Percentiles rank a stretch among this genome's conserved stretches.
These are phyloP conservation scores for Leptopilina drosophilae DNA, from an alignment of 2,888 invertebrate genomes.

Conservation along the genomic window DNA sequence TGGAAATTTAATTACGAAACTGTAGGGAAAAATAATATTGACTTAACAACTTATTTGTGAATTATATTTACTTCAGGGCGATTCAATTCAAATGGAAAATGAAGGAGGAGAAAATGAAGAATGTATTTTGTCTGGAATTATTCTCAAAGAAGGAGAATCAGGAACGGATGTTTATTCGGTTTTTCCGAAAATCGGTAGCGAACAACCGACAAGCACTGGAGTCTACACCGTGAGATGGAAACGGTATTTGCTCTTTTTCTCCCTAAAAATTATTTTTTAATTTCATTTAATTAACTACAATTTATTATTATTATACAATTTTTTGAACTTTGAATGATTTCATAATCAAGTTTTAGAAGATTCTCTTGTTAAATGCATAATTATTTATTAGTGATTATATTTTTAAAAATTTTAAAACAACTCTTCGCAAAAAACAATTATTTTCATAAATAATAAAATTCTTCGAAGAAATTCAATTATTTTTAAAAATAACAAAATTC, in stretches of 20 bases:
- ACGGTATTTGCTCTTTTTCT: constrained; percentile 73
- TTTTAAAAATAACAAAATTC: too few species aligned
- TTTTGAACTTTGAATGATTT: too few species aligned
- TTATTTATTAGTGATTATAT: too few species aligned
- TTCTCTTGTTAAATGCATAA: too few species aligned
- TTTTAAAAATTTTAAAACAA: too few species aligned
- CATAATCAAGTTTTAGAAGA: too few species aligned
- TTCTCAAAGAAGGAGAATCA: constrained; percentile 77
- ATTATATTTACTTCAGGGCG: constrained; percentile 61
- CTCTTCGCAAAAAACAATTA: too few species aligned
- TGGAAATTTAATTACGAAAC: too few species aligned
- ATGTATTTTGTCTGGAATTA: constrained; percentile 72
- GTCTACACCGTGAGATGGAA: constrained; percentile 80
- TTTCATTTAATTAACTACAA: too few species aligned
- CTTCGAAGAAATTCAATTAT: too few species aligned
- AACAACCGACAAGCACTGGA: constrained; percentile 78
- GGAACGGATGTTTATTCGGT: constrained; percentile 79
- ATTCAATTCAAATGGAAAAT: constrained; percentile 65
- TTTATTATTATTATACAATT: too few species aligned
- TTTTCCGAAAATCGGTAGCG: constrained; percentile 74
- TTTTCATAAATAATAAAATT: too few species aligned
- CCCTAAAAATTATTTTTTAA: not conserved
- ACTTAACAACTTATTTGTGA: not conserved
- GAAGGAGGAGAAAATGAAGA: constrained; percentile 53
- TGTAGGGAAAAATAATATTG: not conserved